A percentile compares a stretch with the other conserved stretches of the same genome.
phyloP scores from a whole-genome alignment of 2,113 vertebrate species.

The Piprites chloris region DNA sequence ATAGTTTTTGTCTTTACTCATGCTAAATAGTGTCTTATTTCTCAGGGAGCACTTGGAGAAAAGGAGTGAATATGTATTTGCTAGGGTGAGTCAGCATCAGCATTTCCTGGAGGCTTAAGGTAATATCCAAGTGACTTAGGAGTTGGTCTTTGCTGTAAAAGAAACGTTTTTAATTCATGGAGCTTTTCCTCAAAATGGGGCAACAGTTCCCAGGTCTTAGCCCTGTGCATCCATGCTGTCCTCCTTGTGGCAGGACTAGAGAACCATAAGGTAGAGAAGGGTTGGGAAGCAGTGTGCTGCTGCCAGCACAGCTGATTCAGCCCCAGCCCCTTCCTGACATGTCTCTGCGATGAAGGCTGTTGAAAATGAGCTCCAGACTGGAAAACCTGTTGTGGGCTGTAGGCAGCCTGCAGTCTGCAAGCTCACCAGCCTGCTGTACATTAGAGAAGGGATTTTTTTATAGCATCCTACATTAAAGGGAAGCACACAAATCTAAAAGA shows the following conservation, averaged over 20 bases:
- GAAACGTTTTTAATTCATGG: background rate
- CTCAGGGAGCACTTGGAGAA: background rate
- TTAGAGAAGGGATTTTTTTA: background rate
- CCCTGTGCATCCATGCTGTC: background rate
- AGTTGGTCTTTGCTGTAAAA: background rate
- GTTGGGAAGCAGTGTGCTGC: fast-evolving
- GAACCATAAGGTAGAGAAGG: background rate
- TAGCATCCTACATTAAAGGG: fast-evolving
- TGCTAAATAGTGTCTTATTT: background rate
- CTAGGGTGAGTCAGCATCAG: background rate
- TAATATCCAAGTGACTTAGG: background rate
- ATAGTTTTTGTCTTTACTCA: background rate
- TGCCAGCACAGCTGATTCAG: background rate
- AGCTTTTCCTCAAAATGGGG: background rate
- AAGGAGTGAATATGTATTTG: background rate
- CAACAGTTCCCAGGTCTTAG: background rate
- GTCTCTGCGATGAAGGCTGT: background rate
- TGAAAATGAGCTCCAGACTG: background rate
- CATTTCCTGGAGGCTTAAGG: background rate
- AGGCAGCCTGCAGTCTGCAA: background rate
- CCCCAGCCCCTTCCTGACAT: background rate
- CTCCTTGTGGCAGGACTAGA: background rate
- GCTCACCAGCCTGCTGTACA: background rate
- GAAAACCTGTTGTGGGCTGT: background rate
- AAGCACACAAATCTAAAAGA: background rate